These are phyloP conservation scores for Ophion obscuratus DNA, from an alignment of 2,888 invertebrate species.

Conservation along the genomic window DNA sequence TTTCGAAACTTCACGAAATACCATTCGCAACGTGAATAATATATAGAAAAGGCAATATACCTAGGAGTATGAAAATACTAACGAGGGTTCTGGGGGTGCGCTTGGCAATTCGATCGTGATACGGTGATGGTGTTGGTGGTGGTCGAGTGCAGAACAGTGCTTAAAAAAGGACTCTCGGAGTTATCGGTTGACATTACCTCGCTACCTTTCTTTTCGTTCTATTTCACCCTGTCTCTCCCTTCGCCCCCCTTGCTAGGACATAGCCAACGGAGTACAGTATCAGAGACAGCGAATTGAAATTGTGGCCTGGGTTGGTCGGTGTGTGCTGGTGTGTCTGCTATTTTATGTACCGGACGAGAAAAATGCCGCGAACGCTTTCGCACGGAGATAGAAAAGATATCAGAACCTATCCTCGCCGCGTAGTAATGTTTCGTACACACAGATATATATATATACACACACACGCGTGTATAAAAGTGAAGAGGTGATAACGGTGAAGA, in stretches of 20 bases:
- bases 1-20: not conserved
- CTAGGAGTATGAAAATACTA: slow-evolving; percentile 25
- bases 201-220: slow-evolving; percentile 36
- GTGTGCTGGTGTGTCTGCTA: slow-evolving; percentile 42
- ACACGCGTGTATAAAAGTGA: not conserved
- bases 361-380: slow-evolving; percentile 60
- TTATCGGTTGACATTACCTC: slow-evolving; percentile 63
- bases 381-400: slow-evolving; percentile 61
- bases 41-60: not conserved
- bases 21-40: not conserved
- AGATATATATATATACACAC: not conserved
- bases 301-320: slow-evolving; percentile 18
- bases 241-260: not conserved
- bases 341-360: slow-evolving; percentile 44
- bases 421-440: slow-evolving; percentile 49
- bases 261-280: slow-evolving; percentile 28
- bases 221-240: slow-evolving; percentile 2
- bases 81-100: slow-evolving; percentile 57
- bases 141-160: slow-evolving; percentile 34
- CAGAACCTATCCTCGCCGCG: slow-evolving; percentile 54
- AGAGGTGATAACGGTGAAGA: slow-evolving; percentile 28
- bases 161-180: slow-evolving; percentile 46
- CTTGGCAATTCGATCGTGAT: slow-evolving; percentile 54
- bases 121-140: slow-evolving; percentile 50
- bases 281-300: slow-evolving; percentile 45